Base-by-base conservation (phyloP, 2,797 vertebrate genomes). In the Takifugu rubripes region DNA sequence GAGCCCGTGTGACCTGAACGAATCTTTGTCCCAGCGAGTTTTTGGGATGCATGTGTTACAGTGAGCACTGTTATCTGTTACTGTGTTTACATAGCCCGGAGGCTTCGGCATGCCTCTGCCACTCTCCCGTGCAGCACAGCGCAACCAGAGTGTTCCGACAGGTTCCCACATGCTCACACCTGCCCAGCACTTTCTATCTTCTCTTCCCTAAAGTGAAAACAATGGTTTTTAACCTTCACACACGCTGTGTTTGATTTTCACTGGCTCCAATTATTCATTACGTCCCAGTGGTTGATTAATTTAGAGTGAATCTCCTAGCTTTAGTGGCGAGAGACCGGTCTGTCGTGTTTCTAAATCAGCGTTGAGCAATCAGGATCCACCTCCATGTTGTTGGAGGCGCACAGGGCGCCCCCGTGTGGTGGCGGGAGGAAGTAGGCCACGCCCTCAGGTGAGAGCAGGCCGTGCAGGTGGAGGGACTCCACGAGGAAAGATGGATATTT, bases 81-180 rank as follows among this genome's bases (percentile, higher is more conserved):
- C 2, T 72, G 64, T 85, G 81, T 90, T 88, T 86, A 89, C 86
- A 78, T 77, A 85, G 77, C 86, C 84, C 74, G 54, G 60, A 83
- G 76, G 82, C 77, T 73, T 73, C 54, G 1, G 71, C 87, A 87
- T 87, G 85, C 74, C 76, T 81, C 68, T 75, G 72, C 78, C 78
- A 73, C 58, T 71, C 79, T 81, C 77, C 58, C 75, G 83, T 76
- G 66, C 73, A 68, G 63, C 3, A 0, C 44, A 74, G 69, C 78
- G 54, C 26, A 6, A 77, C 68, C 68, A 67, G 27, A 51, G 52
- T 67, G 56, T 78, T 63, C 59, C 49, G 79, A 85, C 87, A 87
- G 72, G 90, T 87, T 88, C 75, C 70, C 75, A 84, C 88, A 86
- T 0, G 85, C 59, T 78, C 62, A 16, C 52, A 49, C 71, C 70